phyloP scores from a whole-genome alignment of 2,888 invertebrate species.

The Apotomis turbidana region DNA sequence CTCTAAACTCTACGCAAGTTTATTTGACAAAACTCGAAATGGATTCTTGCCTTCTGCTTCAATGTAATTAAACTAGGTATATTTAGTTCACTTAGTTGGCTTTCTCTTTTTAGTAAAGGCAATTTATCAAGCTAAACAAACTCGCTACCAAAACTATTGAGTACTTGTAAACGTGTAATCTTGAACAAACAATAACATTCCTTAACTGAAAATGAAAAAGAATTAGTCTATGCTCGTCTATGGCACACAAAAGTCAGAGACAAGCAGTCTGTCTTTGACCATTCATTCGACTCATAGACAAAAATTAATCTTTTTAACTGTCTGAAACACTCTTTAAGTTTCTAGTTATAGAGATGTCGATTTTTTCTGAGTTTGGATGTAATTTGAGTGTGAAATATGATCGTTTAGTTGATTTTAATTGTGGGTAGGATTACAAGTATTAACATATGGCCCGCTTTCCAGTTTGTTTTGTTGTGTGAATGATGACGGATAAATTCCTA shows the following conservation, averaged over 20 bases:
- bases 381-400: slow-evolving; percentile 44
- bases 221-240: slow-evolving; percentile 40
- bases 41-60: background rate
- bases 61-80: background rate
- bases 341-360: slow-evolving; percentile 30
- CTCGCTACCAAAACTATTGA: slow-evolving; percentile 38
- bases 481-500: slow-evolving; percentile 35
- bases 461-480: slow-evolving; percentile 38
- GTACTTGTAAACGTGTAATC: slow-evolving; percentile 36
- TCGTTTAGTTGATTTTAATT: slow-evolving; percentile 44
- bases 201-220: slow-evolving; percentile 40
- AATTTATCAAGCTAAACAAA: slow-evolving; percentile 37
- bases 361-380: slow-evolving; percentile 37
- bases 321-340: slow-evolving; percentile 18
- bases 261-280: slow-evolving; percentile 44
- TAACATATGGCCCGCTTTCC: slow-evolving; percentile 40
- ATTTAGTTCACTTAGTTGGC: background rate
- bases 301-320: slow-evolving; percentile 30
- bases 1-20: too few species aligned
- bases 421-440: slow-evolving; percentile 45
- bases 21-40: background rate
- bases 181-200: slow-evolving; percentile 36
- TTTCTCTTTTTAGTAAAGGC: slow-evolving; percentile 23
- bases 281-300: slow-evolving; percentile 36
- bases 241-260: slow-evolving; percentile 36